Percentiles rank a stretch among this genome's conserved stretches.
These are phyloP conservation scores for Polymixis lichenea DNA, from an alignment of 2,888 invertebrate genomes.

Conservation along the genomic window DNA sequence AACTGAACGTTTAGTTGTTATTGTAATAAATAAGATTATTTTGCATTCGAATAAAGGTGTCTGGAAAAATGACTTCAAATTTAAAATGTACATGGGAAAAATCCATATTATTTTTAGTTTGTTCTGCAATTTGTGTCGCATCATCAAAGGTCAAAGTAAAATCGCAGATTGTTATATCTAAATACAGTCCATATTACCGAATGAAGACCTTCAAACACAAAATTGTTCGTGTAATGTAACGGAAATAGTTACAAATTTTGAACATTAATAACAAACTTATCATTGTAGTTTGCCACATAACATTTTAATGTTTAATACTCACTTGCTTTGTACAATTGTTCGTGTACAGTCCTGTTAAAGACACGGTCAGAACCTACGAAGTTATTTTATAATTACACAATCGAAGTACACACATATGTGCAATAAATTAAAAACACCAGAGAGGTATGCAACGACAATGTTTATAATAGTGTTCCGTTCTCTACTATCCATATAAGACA, in stretches of 20 bases:
- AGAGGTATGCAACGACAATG: conserved; percentile 15
- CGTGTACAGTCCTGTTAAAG: conserved; percentile 8
- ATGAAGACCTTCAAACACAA: conserved; percentile 26
- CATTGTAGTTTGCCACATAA: conserved; percentile 31
- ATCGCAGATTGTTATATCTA: not conserved
- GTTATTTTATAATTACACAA: conserved; percentile 12
- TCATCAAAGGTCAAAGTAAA: conserved; percentile 12
- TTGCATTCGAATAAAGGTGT: not conserved
- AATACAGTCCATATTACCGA: not conserved
- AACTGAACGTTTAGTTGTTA: not conserved
- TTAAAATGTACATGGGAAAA: not conserved
- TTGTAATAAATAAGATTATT: conserved; percentile 16
- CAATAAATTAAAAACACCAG: conserved; percentile 12
- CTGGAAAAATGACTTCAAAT: no score
- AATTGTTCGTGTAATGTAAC: conserved; percentile 7
- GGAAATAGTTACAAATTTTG: conserved; percentile 41
- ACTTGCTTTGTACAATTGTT: conserved; percentile 49
- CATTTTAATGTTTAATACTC: conserved; percentile 40
- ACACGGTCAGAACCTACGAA: conserved; percentile 10
- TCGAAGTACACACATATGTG: not conserved
- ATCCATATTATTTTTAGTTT: not conserved
- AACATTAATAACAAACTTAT: conserved; percentile 30
- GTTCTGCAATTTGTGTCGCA: conserved; percentile 5
- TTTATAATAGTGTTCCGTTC: conserved; percentile 2
- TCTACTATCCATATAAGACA: conserved; percentile 10